Conservation (phyloP, 2,797 vertebrate species). For the Phalloptychus januarius region DNA sequence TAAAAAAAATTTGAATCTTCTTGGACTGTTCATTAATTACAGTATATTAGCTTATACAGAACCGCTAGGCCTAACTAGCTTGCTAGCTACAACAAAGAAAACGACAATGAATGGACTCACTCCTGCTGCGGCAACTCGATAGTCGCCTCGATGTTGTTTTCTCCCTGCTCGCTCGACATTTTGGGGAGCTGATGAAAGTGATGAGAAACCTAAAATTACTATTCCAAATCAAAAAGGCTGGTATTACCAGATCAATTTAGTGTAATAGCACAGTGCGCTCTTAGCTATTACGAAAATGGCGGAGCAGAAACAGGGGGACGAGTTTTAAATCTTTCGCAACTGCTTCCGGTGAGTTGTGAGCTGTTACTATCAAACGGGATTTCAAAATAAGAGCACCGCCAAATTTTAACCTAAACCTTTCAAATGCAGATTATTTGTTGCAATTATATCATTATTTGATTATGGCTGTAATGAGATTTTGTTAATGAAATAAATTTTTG, state of each 20-base stretch:
- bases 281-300: conserved; percentile 57
- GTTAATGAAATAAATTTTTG: neutral
- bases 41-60: neutral
- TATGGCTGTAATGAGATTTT: neutral
- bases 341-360: conserved; percentile 34
- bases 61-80: neutral
- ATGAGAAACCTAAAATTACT: neutral
- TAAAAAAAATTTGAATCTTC: fast-evolving
- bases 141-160: conserved; percentile 61
- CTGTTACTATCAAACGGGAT: conserved; percentile 22
- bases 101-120: conserved; percentile 60
- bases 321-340: conserved; percentile 1
- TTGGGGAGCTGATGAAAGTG: conserved; percentile 30
- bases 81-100: conserved; percentile 33
- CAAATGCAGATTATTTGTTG: neutral
- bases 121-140: conserved; percentile 56
- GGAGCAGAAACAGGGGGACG: conserved; percentile 7
- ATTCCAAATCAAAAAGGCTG: neutral
- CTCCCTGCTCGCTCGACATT: conserved; percentile 79
- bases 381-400: conserved; percentile 28
- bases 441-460: neutral
- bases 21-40: neutral
- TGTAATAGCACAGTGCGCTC: neutral
- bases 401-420: neutral
- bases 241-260: neutral